Evolutionary conservation across 2,888 invertebrate genomes (phyloP).

Genomic region (Heteropelma amictum): DNA sequence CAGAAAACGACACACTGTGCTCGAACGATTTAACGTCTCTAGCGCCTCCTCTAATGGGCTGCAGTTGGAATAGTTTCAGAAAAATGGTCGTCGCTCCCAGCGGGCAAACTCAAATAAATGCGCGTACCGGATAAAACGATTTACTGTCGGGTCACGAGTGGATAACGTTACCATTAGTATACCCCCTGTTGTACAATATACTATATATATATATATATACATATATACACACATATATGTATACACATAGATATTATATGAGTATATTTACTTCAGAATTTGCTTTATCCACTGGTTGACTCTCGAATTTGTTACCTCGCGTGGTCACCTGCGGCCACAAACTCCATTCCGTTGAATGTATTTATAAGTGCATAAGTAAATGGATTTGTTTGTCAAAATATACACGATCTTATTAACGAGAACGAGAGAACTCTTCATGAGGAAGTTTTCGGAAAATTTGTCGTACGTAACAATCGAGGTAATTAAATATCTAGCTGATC

Average conservation of each 20-base stretch:
- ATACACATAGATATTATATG: too few relatives aligned
- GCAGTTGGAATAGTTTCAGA: conserved; percentile 72
- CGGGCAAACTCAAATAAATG: conserved; percentile 72
- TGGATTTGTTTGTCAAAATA: too few relatives aligned
- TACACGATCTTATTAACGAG: too few relatives aligned
- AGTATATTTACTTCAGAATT: conserved; percentile 49
- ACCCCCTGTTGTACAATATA: conserved; percentile 56
- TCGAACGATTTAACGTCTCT: conserved; percentile 67
- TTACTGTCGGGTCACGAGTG: conserved; percentile 67
- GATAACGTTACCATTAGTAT: conserved; percentile 71
- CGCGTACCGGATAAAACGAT: conserved; percentile 70
- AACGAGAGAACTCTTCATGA: too few relatives aligned
- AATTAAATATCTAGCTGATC: too few relatives aligned
- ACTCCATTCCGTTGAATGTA: conserved; percentile 5
- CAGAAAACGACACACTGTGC: conserved; percentile 55
- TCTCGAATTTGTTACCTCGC: conserved; percentile 44
- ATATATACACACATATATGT: too few relatives aligned
- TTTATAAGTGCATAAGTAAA: not conserved
- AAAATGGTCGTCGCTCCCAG: conserved; percentile 68
- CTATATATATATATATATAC: conserved; percentile 19
- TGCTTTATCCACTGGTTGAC: conserved; percentile 48
- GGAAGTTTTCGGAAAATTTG: too few relatives aligned
- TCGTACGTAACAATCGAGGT: too few relatives aligned
- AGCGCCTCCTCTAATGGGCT: conserved; percentile 68
- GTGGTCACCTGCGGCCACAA: conserved; percentile 1